These are phyloP conservation scores for Polydrusus cervinus DNA, from an alignment of 2,888 invertebrate genomes.

Conservation along the genomic window DNA sequence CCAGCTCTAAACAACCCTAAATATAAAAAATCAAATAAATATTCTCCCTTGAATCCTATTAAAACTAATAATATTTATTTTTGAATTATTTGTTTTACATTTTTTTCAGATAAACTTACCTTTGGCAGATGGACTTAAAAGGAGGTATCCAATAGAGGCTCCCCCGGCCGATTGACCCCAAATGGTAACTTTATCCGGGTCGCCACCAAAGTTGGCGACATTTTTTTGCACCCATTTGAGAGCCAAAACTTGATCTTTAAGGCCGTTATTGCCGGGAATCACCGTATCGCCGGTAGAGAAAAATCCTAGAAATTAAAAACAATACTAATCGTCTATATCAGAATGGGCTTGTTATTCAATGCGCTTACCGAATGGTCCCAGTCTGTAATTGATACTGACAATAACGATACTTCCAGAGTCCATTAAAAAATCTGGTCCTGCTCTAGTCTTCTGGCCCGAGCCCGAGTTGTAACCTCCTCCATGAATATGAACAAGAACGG, in stretches of 20 bases:
- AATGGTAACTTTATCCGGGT: slow-evolving; percentile 33
- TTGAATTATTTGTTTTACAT: no score
- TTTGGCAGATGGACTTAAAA: slow-evolving; percentile 21
- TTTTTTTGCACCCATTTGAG: slow-evolving; percentile 36
- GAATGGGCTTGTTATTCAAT: no score
- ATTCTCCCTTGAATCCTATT: no score
- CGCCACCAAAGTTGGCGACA: slow-evolving; percentile 39
- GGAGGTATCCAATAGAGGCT: slow-evolving; percentile 27
- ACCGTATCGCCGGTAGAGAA: slow-evolving; percentile 34
- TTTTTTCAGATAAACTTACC: no score
- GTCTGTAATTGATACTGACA: slow-evolving; percentile 58
- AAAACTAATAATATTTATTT: no score
- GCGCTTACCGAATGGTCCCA: slow-evolving; percentile 58
- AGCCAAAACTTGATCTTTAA: slow-evolving; percentile 36
- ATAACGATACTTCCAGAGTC: slow-evolving; percentile 54
- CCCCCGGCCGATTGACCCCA: slow-evolving; percentile 34
- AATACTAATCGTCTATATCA: not conserved
- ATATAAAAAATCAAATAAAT: not conserved
- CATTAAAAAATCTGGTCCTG: slow-evolving; percentile 55
- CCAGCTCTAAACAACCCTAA: slow-evolving; percentile 38
- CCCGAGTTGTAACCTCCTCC: slow-evolving; percentile 50
- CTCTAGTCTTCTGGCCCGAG: slow-evolving; percentile 8
- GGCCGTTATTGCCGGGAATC: slow-evolving; percentile 39
- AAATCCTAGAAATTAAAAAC: slow-evolving; percentile 28
- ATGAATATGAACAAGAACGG: slow-evolving; percentile 58